phyloP scores from a whole-genome alignment of 2,797 vertebrate genomes.

The Epinephelus awoara region DNA sequence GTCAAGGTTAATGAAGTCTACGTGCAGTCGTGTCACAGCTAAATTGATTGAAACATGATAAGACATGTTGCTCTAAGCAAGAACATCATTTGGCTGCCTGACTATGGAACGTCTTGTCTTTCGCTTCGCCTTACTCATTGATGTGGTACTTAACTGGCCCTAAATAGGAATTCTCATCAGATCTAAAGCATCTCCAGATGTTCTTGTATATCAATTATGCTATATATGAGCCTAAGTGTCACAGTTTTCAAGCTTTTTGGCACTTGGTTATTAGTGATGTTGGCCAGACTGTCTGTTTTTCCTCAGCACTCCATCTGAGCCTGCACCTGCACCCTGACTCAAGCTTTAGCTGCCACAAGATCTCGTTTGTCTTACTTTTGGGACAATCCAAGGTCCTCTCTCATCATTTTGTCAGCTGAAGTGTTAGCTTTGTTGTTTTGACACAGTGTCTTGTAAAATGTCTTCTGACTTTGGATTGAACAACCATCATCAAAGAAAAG shows the following conservation, averaged over 20 bases:
- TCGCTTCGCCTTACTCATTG: conserved; percentile 16
- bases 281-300: conserved; percentile 35
- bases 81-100: conserved; percentile 24
- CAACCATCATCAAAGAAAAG: neutral
- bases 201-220: conserved; percentile 25
- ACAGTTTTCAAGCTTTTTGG: conserved; percentile 30
- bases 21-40: conserved; percentile 35
- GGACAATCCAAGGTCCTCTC: neutral
- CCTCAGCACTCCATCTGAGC: conserved; percentile 14
- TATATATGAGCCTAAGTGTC: conserved; percentile 42
- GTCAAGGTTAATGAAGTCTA: conserved; percentile 34
- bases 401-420: neutral
- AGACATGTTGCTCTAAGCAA: neutral
- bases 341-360: neutral
- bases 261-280: conserved; percentile 21
- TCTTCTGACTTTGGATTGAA: neutral
- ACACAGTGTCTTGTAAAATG: neutral
- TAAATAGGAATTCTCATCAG: conserved; percentile 44
- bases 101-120: conserved; percentile 14
- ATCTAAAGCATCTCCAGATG: conserved; percentile 61
- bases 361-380: conserved; percentile 8
- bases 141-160: conserved; percentile 34
- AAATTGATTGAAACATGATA: conserved; percentile 40
- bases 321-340: conserved; percentile 25
- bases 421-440: conserved; percentile 8